Percentiles rank a stretch among this genome's conserved stretches.
Evolutionary conservation across 1,140 invertebrate genomes (phyloP).

Genomic region (Drosophila nannoptera): DNA sequence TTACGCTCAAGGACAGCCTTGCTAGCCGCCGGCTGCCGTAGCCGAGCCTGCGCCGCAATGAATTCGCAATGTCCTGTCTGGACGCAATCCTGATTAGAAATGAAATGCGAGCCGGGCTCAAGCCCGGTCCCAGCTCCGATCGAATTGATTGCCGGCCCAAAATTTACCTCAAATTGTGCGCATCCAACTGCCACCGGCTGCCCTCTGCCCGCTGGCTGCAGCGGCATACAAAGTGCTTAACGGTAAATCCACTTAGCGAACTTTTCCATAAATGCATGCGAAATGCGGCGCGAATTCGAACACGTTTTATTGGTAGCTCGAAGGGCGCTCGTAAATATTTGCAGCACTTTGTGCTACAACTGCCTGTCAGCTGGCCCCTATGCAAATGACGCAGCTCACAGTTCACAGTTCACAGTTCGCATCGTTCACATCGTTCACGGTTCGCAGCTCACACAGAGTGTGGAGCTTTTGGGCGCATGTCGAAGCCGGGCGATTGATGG

Average conservation of each 20-base stretch:
- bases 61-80: slow-evolving; percentile 7
- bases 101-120: too few species aligned
- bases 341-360: slow-evolving; percentile 1
- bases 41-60: too few species aligned
- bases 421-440: too few species aligned
- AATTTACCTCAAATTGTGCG: neutral
- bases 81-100: slow-evolving; percentile 14
- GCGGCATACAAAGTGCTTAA: slow-evolving; percentile 25
- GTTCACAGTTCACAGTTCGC: neutral
- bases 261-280: slow-evolving; percentile 10
- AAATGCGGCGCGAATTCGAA: neutral
- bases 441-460: neutral
- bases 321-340: slow-evolving; percentile 8
- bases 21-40: neutral
- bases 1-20: slow-evolving; percentile 38
- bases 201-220: too few species aligned
- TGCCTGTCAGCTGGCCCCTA: too few species aligned
- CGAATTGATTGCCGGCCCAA: too few species aligned
- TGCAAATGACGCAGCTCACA: neutral
- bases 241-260: slow-evolving; percentile 13
- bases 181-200: too few species aligned
- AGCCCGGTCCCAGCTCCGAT: too few species aligned
- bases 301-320: slow-evolving; percentile 15
- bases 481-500: too few species aligned
- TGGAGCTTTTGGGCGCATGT: too few species aligned